phyloP scores from a whole-genome alignment of 2,888 invertebrate species.

The Acleris sparsana region DNA sequence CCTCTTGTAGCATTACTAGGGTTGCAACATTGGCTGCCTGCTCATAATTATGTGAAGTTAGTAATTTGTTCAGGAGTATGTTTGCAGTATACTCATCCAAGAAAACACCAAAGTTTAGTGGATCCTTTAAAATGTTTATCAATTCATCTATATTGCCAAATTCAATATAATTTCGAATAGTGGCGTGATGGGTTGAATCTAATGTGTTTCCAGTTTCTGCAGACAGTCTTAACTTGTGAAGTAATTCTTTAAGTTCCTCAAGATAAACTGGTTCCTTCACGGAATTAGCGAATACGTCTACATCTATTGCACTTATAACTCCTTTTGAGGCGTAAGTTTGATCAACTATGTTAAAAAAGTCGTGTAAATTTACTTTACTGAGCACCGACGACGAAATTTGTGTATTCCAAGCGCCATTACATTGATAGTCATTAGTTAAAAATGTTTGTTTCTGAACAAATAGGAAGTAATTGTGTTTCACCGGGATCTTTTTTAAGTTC shows the following conservation, averaged over 20 bases:
- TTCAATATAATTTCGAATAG: slow-evolving; percentile 85
- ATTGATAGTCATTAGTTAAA: slow-evolving; percentile 88
- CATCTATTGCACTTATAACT: slow-evolving; percentile 89
- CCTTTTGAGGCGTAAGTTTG: slow-evolving; percentile 85
- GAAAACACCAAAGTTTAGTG: slow-evolving; percentile 94
- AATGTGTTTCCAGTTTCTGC: slow-evolving; percentile 87
- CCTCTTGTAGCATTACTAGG: slow-evolving; percentile 95
- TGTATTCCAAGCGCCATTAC: slow-evolving; percentile 87
- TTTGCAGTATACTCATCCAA: slow-evolving; percentile 92
- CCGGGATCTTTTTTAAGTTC: slow-evolving; percentile 45
- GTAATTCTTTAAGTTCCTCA: slow-evolving; percentile 89
- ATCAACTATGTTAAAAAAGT: slow-evolving; percentile 88
- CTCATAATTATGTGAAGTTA: slow-evolving; percentile 86
- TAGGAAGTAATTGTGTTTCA: slow-evolving; percentile 42
- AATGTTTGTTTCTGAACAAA: slow-evolving; percentile 73
- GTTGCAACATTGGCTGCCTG: slow-evolving; percentile 90
- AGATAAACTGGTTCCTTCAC: slow-evolving; percentile 81
- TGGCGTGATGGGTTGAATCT: slow-evolving; percentile 92
- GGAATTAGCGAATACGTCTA: slow-evolving; percentile 91
- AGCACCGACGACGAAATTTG: slow-evolving; percentile 85
- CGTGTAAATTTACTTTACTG: slow-evolving; percentile 85
- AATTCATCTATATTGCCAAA: slow-evolving; percentile 85
- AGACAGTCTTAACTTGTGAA: slow-evolving; percentile 88
- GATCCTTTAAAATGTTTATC: slow-evolving; percentile 89
- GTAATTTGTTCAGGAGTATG: slow-evolving; percentile 90